Conservation (phyloP, 2,888 invertebrate genomes). For the Periphyllus acericola region DNA sequence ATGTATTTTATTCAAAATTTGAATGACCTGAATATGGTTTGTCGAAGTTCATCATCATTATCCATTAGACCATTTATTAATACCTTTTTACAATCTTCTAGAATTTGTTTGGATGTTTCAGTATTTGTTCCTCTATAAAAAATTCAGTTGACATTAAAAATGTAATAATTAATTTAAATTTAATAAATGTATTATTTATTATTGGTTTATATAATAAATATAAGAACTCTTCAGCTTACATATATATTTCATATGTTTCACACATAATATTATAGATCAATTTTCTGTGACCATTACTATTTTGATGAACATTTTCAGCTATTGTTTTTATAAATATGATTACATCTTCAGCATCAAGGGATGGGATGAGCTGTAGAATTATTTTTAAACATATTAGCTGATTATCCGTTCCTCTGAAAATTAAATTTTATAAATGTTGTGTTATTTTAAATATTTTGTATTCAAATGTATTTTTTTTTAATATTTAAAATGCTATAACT, state of each 20-base stretch:
- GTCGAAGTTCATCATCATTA: slow-evolving; percentile 68
- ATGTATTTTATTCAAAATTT: not conserved
- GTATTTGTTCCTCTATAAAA: slow-evolving; percentile 30
- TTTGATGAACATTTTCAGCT: slow-evolving; percentile 64
- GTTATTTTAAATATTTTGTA: too few species aligned
- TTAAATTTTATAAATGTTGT: not conserved
- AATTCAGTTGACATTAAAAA: slow-evolving; percentile 24
- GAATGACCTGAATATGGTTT: slow-evolving; percentile 68
- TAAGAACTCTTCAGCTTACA: slow-evolving; percentile 28
- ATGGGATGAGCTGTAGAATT: slow-evolving; percentile 65
- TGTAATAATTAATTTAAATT: slow-evolving; percentile 10
- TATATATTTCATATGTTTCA: slow-evolving; percentile 34
- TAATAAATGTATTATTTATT: not conserved
- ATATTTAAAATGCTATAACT: too few species aligned
- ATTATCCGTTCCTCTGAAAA: slow-evolving; percentile 65
- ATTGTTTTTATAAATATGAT: slow-evolving; percentile 65
- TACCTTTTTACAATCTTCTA: slow-evolving; percentile 66
- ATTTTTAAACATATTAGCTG: slow-evolving; percentile 66
- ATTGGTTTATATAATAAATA: not conserved
- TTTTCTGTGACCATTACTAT: slow-evolving; percentile 65
- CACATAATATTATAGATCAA: slow-evolving; percentile 66
- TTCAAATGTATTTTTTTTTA: too few species aligned
- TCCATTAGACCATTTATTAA: slow-evolving; percentile 70
- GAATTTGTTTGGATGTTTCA: slow-evolving; percentile 64
- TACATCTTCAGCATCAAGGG: slow-evolving; percentile 64